Percentiles rank a stretch among this genome's conserved stretches.
Conservation (phyloP, 23 tunicate genomes). For the Diplosoma virens region DNA sequence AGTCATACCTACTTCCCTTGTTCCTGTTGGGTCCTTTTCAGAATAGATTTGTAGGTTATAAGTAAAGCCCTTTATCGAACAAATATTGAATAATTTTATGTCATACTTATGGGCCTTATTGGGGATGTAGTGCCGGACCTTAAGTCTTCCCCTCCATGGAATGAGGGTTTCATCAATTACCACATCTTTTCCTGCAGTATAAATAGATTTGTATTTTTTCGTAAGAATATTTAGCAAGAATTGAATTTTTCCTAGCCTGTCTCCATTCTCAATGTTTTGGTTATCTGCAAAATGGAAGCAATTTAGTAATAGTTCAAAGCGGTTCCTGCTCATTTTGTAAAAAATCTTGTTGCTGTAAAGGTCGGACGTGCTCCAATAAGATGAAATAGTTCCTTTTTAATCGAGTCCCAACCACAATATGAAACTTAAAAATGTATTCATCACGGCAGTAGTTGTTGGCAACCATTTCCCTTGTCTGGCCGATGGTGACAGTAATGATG, state of each 20-base stretch:
- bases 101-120: neutral
- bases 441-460: neutral
- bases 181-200: neutral
- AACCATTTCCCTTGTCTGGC: neutral
- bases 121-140: neutral
- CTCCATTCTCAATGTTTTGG: neutral
- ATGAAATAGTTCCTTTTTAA: neutral
- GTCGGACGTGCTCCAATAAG: neutral
- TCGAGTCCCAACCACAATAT: neutral
- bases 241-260: neutral
- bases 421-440: neutral
- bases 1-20: neutral
- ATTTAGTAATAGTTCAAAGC: neutral
- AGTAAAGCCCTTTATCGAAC: neutral
- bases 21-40: constrained; percentile 5
- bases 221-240: neutral
- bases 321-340: neutral
- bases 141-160: constrained; percentile 8
- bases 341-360: neutral
- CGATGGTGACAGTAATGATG: neutral
- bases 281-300: neutral
- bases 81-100: neutral
- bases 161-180: neutral
- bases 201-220: neutral
- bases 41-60: neutral